A percentile compares a stretch with the other conserved stretches of the same genome.
Conservation (phyloP, 2,888 invertebrate genomes). For the Amiota minor region DNA sequence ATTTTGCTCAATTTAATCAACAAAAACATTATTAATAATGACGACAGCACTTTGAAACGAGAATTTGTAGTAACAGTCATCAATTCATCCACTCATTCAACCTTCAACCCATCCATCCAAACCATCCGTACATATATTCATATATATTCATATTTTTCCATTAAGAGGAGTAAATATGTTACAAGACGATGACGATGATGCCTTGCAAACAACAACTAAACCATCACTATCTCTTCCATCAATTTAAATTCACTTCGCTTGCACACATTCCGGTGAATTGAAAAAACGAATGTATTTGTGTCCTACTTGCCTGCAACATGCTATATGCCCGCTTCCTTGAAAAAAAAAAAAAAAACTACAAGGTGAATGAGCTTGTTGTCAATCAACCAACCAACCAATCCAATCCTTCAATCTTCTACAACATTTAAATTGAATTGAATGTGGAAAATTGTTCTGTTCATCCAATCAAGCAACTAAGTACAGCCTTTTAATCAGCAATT, state of each 20-base stretch:
- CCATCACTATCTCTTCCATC: no score
- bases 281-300: background rate
- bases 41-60: no score
- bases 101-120: conserved; percentile 17
- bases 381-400: conserved; percentile 38
- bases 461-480: conserved; percentile 31
- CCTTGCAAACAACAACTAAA: background rate
- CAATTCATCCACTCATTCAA: background rate
- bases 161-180: conserved; percentile 24
- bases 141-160: background rate
- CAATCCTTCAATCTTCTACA: conserved; percentile 43
- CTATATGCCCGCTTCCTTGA: conserved; percentile 32
- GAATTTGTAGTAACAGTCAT: no score
- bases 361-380: conserved; percentile 20
- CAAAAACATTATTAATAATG: no score
- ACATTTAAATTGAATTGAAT: background rate
- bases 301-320: background rate
- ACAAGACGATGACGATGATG: background rate
- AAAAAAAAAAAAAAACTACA: conserved; percentile 22
- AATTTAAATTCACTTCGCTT: no score
- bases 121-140: no score
- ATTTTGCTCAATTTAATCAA: no score
- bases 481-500: no score
- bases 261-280: background rate
- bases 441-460: background rate